Conservation (phyloP, 2,888 invertebrate genomes). For the Aleiodes leptofemur region DNA sequence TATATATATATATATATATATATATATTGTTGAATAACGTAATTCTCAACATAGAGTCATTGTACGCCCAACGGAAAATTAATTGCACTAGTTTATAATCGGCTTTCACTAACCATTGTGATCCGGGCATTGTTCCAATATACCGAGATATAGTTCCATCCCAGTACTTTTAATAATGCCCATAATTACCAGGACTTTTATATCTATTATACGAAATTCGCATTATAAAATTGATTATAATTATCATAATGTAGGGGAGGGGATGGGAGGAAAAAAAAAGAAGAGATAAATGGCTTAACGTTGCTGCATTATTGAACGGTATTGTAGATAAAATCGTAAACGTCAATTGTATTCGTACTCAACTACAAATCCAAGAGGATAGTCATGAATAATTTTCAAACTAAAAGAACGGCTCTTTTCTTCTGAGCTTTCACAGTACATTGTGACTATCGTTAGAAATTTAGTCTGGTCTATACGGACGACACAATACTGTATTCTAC, state of each 20-base stretch:
- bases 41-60: conserved; percentile 33
- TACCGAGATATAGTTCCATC: conserved; percentile 4
- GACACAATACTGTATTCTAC: too few species aligned
- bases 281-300: not conserved
- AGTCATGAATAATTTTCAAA: too few species aligned
- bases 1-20: not conserved
- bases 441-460: too few species aligned
- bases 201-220: not conserved
- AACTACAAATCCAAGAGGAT: too few species aligned
- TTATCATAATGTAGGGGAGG: not conserved
- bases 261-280: too few species aligned
- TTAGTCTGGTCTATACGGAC: too few species aligned
- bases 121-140: conserved; percentile 28
- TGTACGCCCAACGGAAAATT: conserved; percentile 62
- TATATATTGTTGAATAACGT: conserved; percentile 21
- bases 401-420: too few species aligned
- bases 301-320: too few species aligned
- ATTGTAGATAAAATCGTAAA: too few species aligned
- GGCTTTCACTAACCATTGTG: conserved; percentile 55
- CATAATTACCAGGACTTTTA: conserved; percentile 20
- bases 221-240: conserved; percentile 4
- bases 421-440: too few species aligned
- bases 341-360: too few species aligned
- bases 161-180: conserved; percentile 12
- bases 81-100: conserved; percentile 71